Percentiles rank a stretch among this genome's conserved stretches.
Evolutionary conservation across 1,140 invertebrate genomes (phyloP).

Genomic region (Uloborus diversus): DNA sequence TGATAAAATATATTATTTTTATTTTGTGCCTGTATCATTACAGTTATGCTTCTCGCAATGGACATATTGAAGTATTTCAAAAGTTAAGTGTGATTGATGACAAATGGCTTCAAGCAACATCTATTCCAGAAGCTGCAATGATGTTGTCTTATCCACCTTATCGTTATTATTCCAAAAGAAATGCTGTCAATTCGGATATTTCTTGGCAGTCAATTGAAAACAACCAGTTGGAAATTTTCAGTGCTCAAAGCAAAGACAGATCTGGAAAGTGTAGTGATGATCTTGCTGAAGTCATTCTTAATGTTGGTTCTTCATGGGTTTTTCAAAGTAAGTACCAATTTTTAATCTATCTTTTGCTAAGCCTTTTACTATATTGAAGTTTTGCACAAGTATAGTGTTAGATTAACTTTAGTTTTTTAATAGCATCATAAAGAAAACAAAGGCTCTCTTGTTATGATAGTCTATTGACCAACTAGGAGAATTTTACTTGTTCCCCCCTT

Average conservation of each 20-base stretch:
- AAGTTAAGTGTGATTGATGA: conserved; percentile 23
- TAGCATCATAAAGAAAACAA: no score
- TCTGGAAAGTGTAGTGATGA: conserved; percentile 36
- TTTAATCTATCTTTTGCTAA: no score
- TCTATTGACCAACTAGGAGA: no score
- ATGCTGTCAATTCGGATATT: neutral
- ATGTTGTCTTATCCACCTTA: conserved; percentile 6
- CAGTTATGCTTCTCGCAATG: no score
- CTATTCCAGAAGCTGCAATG: conserved; percentile 27
- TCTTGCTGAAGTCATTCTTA: conserved; percentile 6
- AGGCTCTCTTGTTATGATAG: no score
- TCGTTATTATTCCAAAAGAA: neutral
- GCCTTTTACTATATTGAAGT: no score
- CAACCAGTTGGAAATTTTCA: neutral
- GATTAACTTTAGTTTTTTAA: no score
- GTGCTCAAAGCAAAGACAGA: neutral
- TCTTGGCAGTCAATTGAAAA: neutral
- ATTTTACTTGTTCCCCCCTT: no score
- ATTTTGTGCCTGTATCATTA: neutral
- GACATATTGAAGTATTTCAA: conserved; percentile 1
- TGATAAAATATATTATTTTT: neutral
- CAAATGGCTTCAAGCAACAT: conserved; percentile 9
- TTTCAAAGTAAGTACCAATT: conserved; percentile 24
- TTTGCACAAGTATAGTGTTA: no score
- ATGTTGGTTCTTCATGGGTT: conserved; percentile 30